These are phyloP conservation scores for Macrophya annulata DNA, from an alignment of 2,888 invertebrate genomes.

Conservation along the genomic window DNA sequence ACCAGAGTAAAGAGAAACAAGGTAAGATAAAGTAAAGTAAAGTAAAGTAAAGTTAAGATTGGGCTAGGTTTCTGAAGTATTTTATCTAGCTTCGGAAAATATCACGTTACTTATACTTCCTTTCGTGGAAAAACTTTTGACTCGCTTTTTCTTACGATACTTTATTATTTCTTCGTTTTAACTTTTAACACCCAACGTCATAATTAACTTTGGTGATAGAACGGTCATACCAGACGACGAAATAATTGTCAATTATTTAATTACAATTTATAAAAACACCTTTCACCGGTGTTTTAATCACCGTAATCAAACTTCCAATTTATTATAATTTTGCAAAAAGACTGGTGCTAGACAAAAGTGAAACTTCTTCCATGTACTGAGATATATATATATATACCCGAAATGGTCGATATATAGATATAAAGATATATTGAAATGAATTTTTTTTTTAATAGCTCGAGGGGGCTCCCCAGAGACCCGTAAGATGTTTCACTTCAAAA, in stretches of 20 bases:
- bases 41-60: neutral
- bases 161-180: slow-evolving; percentile 3
- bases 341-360: no score
- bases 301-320: neutral
- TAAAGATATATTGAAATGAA: no score
- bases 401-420: no score
- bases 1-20: neutral
- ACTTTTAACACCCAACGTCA: neutral
- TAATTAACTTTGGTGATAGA: neutral
- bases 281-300: neutral
- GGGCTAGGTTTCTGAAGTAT: neutral
- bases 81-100: neutral
- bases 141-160: neutral
- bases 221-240: neutral
- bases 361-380: no score
- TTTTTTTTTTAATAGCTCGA: no score
- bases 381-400: no score
- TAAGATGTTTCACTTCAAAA: no score
- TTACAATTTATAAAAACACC: no score
- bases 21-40: slow-evolving; percentile 8
- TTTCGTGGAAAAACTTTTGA: neutral
- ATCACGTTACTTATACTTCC: neutral
- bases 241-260: neutral
- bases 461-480: no score
- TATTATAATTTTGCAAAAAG: neutral